A percentile compares a stretch with the other conserved stretches of the same genome.
phyloP scores from a whole-genome alignment of 2,888 invertebrate genomes.

The Mythimna ferrago region DNA sequence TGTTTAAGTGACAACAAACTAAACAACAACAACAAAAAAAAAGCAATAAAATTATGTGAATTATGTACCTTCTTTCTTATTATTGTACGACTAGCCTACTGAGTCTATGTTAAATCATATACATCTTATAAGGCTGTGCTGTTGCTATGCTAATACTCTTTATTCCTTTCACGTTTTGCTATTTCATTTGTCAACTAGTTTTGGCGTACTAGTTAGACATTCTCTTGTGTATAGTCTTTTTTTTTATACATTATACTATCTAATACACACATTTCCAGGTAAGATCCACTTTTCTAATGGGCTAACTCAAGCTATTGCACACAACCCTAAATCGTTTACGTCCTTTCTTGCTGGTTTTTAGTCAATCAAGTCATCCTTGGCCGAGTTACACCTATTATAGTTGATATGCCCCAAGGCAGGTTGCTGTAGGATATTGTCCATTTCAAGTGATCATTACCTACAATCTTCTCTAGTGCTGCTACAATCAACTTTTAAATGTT shows the following conservation, averaged over 20 bases:
- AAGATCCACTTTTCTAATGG: too few relatives aligned
- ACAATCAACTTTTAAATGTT: not conserved
- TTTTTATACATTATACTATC: not conserved
- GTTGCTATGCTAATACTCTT: constrained; percentile 15
- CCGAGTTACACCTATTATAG: constrained; percentile 13
- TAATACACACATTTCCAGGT: not conserved
- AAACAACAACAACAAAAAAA: too few relatives aligned
- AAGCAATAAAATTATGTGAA: not conserved
- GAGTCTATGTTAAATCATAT: not conserved
- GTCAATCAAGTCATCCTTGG: not conserved
- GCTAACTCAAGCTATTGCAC: not conserved
- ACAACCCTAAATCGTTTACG: not conserved
- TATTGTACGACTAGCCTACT: too few relatives aligned
- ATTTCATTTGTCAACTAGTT: not conserved
- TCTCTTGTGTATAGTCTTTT: too few relatives aligned
- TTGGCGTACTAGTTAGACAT: not conserved
- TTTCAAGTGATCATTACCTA: constrained; percentile 6
- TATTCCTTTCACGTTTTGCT: not conserved
- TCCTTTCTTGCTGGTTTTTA: not conserved
- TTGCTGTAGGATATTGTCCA: constrained; percentile 28
- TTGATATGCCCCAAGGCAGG: constrained; percentile 6
- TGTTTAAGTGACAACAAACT: too few relatives aligned
- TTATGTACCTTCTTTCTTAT: not conserved
- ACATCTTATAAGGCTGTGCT: constrained; percentile 9
- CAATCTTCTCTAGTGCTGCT: not conserved